phyloP scores from a whole-genome alignment of 2,113 vertebrate species.

The Microcebus murinus region DNA sequence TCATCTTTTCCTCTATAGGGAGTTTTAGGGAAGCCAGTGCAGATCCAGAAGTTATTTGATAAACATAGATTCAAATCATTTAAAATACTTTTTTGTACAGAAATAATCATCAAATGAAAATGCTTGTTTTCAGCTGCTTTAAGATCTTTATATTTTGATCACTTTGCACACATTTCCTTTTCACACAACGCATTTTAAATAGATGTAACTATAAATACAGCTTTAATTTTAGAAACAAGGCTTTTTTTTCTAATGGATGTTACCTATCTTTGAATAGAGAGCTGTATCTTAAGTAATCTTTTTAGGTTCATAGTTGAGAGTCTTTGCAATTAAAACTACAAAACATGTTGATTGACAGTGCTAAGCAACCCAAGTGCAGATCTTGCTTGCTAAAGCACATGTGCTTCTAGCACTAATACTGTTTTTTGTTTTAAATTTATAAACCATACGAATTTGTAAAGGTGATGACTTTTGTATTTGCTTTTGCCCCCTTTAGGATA shows the following conservation, averaged over 20 bases:
- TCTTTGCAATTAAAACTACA: background rate
- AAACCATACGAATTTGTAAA: background rate
- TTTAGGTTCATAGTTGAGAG: background rate
- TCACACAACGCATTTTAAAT: background rate
- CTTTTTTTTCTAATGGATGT: background rate
- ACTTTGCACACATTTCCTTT: background rate
- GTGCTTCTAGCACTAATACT: background rate
- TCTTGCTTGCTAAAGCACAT: background rate
- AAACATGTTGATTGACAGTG: background rate
- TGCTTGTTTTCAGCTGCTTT: background rate
- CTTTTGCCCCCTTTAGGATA: constrained; percentile 88
- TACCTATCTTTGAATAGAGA: background rate
- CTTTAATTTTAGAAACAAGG: background rate
- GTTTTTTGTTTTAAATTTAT: background rate
- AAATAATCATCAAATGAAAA: background rate
- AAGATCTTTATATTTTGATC: background rate
- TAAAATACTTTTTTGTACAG: background rate
- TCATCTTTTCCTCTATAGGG: background rate
- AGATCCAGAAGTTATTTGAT: background rate
- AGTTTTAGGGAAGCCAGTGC: background rate
- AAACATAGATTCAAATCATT: background rate
- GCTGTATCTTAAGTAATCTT: background rate
- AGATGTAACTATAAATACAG: background rate
- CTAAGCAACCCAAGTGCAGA: background rate
- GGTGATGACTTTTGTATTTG: constrained; percentile 34